phyloP scores from a whole-genome alignment of 2,888 invertebrate genomes.

The Keiferia lycopersicella region DNA sequence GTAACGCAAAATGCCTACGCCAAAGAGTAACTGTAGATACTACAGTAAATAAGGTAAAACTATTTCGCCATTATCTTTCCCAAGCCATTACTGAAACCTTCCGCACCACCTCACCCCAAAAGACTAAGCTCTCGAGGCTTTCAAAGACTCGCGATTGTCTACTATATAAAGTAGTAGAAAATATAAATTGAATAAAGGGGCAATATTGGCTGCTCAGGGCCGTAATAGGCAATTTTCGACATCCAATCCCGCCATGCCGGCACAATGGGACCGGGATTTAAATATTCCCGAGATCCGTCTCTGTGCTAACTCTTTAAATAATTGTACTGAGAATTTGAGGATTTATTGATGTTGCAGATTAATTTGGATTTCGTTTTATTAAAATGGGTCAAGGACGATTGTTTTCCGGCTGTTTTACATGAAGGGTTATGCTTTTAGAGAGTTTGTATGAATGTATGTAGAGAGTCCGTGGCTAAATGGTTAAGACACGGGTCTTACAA shows the following conservation, averaged over 20 bases:
- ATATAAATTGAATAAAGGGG: slow-evolving; percentile 75
- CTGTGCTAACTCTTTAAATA: slow-evolving; percentile 26
- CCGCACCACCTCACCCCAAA: slow-evolving; percentile 25
- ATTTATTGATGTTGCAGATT: background rate
- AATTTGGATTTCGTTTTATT: background rate
- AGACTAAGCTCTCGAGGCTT: slow-evolving; percentile 17
- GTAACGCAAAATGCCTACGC: no score
- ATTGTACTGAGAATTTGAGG: background rate
- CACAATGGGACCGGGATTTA: slow-evolving; percentile 64
- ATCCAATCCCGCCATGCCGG: slow-evolving; percentile 64
- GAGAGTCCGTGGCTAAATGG: no score
- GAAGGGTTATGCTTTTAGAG: no score
- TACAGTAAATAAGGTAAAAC: no score
- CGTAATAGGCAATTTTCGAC: slow-evolving; percentile 78
- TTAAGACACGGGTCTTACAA: no score
- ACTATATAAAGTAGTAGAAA: slow-evolving; percentile 66
- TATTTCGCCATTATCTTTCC: background rate
- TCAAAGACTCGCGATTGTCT: slow-evolving; percentile 53
- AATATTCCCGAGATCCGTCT: slow-evolving; percentile 56
- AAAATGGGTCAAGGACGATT: background rate
- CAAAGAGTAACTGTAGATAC: no score
- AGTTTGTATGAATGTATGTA: no score
- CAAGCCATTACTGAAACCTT: slow-evolving; percentile 5
- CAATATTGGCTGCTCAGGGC: slow-evolving; percentile 63
- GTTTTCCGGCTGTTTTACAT: no score